Base-by-base conservation (phyloP, 2,888 invertebrate species). In the Cylindroiulus punctatus region DNA sequence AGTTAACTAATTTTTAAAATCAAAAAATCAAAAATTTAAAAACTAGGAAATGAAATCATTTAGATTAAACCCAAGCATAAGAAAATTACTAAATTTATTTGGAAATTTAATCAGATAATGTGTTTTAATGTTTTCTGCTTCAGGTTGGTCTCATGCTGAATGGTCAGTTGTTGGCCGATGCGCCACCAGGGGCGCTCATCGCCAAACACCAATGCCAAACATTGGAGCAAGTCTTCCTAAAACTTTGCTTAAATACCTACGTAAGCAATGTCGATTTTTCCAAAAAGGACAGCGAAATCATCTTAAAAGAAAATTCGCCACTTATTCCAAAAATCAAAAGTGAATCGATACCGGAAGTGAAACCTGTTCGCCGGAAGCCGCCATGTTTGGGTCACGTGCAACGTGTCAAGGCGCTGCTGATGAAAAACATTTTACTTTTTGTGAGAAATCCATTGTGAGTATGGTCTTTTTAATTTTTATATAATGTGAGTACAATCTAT, bases 161-260 rank as follows among this genome's bases (percentile, higher is more conserved):
- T 88, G 91, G 91, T 3, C 88, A 89, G 82, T 88, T 91, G 42
- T 88, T 91, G 47, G 90, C 90, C 8, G 91, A 91, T 88, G 89
- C 90, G 57, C 88, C 89, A 40, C 91, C 91, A 7, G 87, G 88
- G 3, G 87, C 86, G 36, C 88, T 90, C 19, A 88, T 91, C 84
- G 81, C 88, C 8, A 87, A 86, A 22, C 86, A 87, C 40, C 44
- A 65, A 22, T 87, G 87, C 47, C 2, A n/a, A 17, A 86, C 95
- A 19, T 92, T 98, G 10, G 98, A 98, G 91, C 97, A 97, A 89
- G 97, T 98, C 1, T 98, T 98, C 92, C 93, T 98, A 87, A 96
- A 97, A 91, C 92, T 98, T 30, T 92, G 92, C 88, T 89, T 89
- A 87, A 88, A 88, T 85, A 90, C 32, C 36, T 10, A 12, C 7